phyloP scores from a whole-genome alignment of 2,797 vertebrate species.

The Xiphorhynchus erythropygius region DNA sequence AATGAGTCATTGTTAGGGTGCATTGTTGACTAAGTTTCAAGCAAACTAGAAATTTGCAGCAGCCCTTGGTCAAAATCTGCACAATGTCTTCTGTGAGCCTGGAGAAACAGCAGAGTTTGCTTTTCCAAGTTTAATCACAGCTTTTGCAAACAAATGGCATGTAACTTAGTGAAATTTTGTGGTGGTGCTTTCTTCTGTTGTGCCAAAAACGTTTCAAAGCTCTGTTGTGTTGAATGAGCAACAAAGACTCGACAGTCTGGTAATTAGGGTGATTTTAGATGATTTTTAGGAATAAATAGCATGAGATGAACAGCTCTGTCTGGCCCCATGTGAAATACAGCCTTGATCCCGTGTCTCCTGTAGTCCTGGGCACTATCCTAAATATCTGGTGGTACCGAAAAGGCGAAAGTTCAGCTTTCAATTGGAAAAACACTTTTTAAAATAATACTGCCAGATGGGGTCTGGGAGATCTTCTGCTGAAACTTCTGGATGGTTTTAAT shows the following conservation, averaged over 20 bases:
- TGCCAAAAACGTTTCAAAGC: not conserved
- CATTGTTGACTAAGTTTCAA: not conserved
- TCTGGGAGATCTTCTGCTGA: not conserved
- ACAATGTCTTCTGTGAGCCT: not conserved
- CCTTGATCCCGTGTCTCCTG: not conserved
- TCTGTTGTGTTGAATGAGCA: not conserved
- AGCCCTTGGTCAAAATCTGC: not conserved
- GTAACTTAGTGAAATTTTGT: not conserved
- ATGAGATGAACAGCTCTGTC: not conserved
- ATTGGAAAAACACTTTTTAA: not conserved
- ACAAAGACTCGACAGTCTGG: not conserved
- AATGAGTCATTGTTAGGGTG: not conserved
- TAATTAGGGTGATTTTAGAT: not conserved
- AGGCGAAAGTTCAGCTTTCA: not conserved
- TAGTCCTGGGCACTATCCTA: not conserved
- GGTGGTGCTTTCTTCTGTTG: not conserved
- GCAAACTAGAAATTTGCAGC: not conserved
- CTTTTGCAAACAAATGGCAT: not conserved
- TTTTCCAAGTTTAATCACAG: not conserved
- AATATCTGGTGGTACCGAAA: not conserved
- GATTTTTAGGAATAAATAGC: not conserved
- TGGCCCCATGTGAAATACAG: not conserved
- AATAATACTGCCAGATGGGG: not conserved
- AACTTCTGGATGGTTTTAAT: not conserved
- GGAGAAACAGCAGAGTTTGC: not conserved